Evolutionary conservation across 2,113 vertebrate species (phyloP), one percentile per base, ranked within the genome.

Genomic region (Osmerus mordax): DNA sequence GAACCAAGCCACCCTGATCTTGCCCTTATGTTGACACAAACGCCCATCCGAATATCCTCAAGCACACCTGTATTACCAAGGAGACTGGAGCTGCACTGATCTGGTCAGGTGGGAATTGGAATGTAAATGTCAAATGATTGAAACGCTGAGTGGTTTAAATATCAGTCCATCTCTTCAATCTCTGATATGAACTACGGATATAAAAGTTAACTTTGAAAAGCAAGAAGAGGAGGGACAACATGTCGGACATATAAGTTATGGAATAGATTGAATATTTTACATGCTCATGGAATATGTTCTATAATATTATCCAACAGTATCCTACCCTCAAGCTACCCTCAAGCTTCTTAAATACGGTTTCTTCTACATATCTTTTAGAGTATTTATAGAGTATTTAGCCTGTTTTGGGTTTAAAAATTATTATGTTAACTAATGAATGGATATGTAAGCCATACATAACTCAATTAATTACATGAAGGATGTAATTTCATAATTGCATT

Each of bases 51-150:
- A 81, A 72, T 76, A 55, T 74, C 78, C 72, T 72, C 23, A 14
- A 14, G 19, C 64, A 60, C 54, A 65, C 77, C 73, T 77, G 75
- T 63, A 78, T 83, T 69, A 59, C 68, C 52, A 4, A 54, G 70
- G 71, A 63, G 69, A 62, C 25, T 23, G 25, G 77, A 58, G 18
- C 80, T 78, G 72, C 73, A 5, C 65, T 79, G 82, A 80, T 82
- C 59, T 84, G 83, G 85, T 83, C 89, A 87, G 80, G 86, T 82
- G 77, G 81, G 84, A 83, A 81, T 81, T 80, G 76, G 86, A 87
- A 88, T 87, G 83, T 84, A 87, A 91, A 91, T 89, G 84, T 79
- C 83, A 88, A 84, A 83, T 87, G 88, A 83, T 87, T 81, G 83
- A 79, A 84, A 87, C 78, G 76, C 71, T 71, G 85, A 87, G 83